Percentiles rank a stretch among this genome's conserved stretches.
Conservation (phyloP, 2,113 vertebrate genomes). For the Vombatus ursinus region DNA sequence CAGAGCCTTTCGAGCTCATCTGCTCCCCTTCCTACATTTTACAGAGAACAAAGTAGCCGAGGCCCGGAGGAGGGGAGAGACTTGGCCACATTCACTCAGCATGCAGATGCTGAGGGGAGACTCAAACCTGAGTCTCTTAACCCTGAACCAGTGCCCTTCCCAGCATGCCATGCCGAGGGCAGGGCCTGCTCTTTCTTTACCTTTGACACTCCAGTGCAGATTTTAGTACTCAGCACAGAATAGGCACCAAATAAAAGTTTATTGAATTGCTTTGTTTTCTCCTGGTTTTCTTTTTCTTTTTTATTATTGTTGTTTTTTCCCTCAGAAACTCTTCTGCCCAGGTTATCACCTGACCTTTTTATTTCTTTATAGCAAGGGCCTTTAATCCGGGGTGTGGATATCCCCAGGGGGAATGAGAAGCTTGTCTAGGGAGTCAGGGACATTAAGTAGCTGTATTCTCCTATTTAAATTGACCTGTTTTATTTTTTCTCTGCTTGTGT, state of each 20-base stretch:
- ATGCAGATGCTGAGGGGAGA: not conserved
- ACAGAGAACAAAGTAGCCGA: not conserved
- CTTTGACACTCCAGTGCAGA: not conserved
- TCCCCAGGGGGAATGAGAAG: not conserved
- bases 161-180: not conserved
- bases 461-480: not conserved
- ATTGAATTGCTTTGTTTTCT: not conserved
- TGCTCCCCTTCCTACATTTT: not conserved
- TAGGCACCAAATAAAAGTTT: not conserved
- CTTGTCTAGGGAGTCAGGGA: not conserved
- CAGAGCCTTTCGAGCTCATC: too few relatives aligned
- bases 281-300: not conserved
- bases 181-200: not conserved
- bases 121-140: not conserved
- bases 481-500: not conserved
- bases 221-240: not conserved
- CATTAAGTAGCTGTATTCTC: too few relatives aligned
- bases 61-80: not conserved
- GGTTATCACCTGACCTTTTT: not conserved
- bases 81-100: not conserved
- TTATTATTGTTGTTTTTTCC: not conserved
- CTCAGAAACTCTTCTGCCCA: not conserved
- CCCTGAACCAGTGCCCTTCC: not conserved
- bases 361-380: not conserved
- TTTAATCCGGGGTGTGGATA: not conserved